Evolutionary conservation across 2,797 vertebrate genomes (phyloP).

Genomic region (Diglossa cyanea): DNA sequence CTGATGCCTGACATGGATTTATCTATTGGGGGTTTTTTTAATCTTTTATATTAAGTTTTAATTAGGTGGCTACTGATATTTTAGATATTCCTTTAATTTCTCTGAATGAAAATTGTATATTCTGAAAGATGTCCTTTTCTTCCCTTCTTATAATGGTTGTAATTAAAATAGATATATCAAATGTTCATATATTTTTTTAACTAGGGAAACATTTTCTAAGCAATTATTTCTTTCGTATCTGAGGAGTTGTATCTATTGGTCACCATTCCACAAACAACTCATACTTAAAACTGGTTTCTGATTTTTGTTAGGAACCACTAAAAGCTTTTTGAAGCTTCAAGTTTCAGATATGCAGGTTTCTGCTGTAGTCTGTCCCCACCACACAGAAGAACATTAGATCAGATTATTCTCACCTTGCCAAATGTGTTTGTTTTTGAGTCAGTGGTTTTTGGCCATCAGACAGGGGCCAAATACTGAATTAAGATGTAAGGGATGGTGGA

Average conservation of each 20-base stretch:
- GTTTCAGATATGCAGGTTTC: neutral
- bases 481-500: neutral
- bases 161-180: neutral
- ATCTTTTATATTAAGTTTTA: neutral
- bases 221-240: neutral
- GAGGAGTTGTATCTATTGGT: neutral
- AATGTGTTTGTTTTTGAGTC: neutral
- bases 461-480: neutral
- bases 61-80: neutral
- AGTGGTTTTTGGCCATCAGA: neutral
- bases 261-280: neutral
- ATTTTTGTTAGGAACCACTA: neutral
- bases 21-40: neutral
- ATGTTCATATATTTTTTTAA: neutral
- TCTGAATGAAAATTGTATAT: neutral
- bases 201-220: neutral
- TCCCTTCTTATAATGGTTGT: neutral
- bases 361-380: neutral
- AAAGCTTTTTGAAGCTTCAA: neutral
- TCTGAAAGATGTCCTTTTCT: neutral
- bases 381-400: neutral
- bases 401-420: neutral
- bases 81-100: neutral
- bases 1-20: neutral
- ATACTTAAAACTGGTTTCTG: neutral